phyloP scores from a whole-genome alignment of 2,797 vertebrate genomes.

The Manis pentadactyla region DNA sequence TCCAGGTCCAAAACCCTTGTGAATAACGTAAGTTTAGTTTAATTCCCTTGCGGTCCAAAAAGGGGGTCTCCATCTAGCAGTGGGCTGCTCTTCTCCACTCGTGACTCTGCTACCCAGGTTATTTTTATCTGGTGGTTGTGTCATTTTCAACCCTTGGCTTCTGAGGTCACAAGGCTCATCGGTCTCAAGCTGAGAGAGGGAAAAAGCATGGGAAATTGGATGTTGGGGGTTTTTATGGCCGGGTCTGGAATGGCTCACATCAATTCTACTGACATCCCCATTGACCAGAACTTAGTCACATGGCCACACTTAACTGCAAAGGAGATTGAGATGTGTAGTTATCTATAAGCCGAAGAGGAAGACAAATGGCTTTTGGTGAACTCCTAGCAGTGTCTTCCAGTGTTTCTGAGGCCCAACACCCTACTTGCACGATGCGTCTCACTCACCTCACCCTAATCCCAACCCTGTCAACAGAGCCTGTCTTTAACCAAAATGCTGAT shows the following conservation, averaged over 20 bases:
- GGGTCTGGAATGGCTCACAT: background rate
- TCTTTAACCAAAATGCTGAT: conserved; percentile 17
- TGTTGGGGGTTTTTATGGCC: background rate
- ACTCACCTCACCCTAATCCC: background rate
- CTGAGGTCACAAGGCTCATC: background rate
- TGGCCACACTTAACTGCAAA: background rate
- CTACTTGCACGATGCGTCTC: too few species aligned
- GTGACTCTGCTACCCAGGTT: background rate
- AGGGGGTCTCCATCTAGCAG: background rate
- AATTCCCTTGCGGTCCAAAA: background rate
- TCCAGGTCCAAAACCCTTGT: background rate
- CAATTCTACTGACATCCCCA: background rate
- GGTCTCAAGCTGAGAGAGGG: background rate
- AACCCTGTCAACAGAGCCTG: background rate
- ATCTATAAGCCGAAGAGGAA: background rate
- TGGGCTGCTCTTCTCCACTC: background rate
- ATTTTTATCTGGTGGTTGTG: background rate
- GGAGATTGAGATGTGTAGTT: background rate
- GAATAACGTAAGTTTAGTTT: background rate
- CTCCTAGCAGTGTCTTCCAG: background rate
- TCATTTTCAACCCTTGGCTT: background rate
- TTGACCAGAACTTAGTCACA: background rate
- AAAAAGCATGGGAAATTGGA: background rate
- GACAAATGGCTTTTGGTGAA: background rate
- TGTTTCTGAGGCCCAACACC: background rate